These are phyloP conservation scores for Eriosoma lanigerum DNA, from an alignment of 1,140 invertebrate genomes.

Conservation along the genomic window DNA sequence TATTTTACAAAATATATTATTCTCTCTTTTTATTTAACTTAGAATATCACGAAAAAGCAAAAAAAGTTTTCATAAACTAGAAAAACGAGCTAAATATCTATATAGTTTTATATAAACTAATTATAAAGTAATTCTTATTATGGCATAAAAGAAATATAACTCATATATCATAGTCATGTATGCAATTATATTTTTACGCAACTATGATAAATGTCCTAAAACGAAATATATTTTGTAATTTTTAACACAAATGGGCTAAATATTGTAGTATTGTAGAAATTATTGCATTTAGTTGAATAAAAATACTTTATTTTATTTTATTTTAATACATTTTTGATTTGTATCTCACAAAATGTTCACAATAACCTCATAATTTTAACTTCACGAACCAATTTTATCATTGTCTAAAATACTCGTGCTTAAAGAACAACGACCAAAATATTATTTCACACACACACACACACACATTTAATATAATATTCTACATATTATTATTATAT, in stretches of 20 bases:
- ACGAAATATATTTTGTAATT: slow-evolving; percentile 14
- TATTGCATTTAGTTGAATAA: too few species aligned
- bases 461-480: too few species aligned
- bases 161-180: background rate
- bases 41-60: too few species aligned
- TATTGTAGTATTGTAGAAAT: background rate
- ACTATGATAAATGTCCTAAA: background rate
- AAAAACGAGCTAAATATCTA: too few species aligned
- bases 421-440: background rate
- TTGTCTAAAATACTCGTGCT: background rate
- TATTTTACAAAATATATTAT: too few species aligned
- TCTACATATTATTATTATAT: too few species aligned
- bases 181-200: background rate
- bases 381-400: slow-evolving; percentile 5
- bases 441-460: background rate
- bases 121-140: background rate
- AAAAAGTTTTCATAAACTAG: too few species aligned
- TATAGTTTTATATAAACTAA: too few species aligned
- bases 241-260: background rate
- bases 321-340: slow-evolving; percentile 16
- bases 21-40: too few species aligned
- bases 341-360: slow-evolving; percentile 17
- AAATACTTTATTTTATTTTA: background rate
- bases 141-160: background rate
- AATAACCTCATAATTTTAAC: slow-evolving; percentile 37